These are phyloP conservation scores for Percina caprodes DNA, from an alignment of 2,113 vertebrate species.

Conservation along the genomic window DNA sequence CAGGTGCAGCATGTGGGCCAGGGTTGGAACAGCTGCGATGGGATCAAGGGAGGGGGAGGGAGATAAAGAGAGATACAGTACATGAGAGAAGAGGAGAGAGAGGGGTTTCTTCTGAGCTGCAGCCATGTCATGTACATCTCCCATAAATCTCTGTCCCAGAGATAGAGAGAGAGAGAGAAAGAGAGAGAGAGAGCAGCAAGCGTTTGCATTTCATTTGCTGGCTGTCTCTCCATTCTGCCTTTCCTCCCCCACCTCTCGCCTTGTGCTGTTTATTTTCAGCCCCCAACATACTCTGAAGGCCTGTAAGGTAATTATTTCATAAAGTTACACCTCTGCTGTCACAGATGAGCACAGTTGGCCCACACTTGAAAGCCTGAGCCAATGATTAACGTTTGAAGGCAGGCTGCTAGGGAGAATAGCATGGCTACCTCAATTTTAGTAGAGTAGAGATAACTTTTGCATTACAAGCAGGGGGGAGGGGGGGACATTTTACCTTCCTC, in stretches of 20 bases:
- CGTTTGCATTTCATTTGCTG: slow-evolving; percentile 67
- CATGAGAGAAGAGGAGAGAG: slow-evolving; percentile 20
- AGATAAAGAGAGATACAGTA: slow-evolving; percentile 30
- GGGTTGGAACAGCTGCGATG: slow-evolving; percentile 83
- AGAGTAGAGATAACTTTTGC: slow-evolving; percentile 49
- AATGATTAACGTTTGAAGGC: slow-evolving; percentile 72
- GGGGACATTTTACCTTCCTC: slow-evolving; percentile 28
- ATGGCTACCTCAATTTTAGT: slow-evolving; percentile 55
- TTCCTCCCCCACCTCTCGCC: slow-evolving; percentile 37
- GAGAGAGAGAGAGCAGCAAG: slow-evolving; percentile 37
- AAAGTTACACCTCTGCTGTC: slow-evolving; percentile 80
- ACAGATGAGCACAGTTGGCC: slow-evolving; percentile 71
- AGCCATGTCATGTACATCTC: slow-evolving; percentile 85
- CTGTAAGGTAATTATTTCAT: slow-evolving; percentile 81
- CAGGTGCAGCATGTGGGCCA: slow-evolving; percentile 69
- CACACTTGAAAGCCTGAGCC: slow-evolving; percentile 68
- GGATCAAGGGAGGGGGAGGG: slow-evolving; percentile 50
- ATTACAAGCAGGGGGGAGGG: slow-evolving; percentile 45
- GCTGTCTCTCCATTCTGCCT: slow-evolving; percentile 37
- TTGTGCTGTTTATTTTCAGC: slow-evolving; percentile 82
- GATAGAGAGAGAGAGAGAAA: slow-evolving; percentile 53
- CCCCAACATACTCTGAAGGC: slow-evolving; percentile 72
- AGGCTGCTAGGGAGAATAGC: slow-evolving; percentile 61
- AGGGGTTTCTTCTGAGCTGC: slow-evolving; percentile 80
- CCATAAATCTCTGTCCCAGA: slow-evolving; percentile 82